A percentile compares a stretch with the other conserved stretches of the same genome.
Evolutionary conservation across 2,797 vertebrate species (phyloP).

Genomic region (Oreortyx pictus): DNA sequence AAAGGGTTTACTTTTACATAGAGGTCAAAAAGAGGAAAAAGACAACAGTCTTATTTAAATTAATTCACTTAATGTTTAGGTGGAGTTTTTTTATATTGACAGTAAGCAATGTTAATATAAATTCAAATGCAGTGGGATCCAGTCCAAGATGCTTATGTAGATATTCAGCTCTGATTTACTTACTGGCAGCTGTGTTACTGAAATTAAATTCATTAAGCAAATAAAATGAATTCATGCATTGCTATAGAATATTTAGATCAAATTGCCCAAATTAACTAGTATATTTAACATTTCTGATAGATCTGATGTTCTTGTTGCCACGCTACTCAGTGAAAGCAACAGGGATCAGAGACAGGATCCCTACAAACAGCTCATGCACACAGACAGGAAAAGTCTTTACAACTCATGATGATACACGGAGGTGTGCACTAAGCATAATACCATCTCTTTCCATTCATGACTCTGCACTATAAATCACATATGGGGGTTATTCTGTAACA

Average conservation of each 20-base stretch:
- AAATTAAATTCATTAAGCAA: not conserved
- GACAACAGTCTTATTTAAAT: not conserved
- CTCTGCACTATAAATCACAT: fast-evolving
- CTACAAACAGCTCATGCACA: not conserved
- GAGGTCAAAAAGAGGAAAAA: not conserved
- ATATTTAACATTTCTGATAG: not conserved
- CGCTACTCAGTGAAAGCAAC: not conserved
- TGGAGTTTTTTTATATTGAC: not conserved
- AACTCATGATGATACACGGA: fast-evolving
- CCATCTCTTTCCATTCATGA: not conserved
- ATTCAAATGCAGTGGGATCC: not conserved
- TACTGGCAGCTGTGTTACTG: not conserved
- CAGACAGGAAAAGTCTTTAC: not conserved
- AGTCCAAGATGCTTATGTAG: not conserved
- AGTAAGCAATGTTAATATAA: not conserved
- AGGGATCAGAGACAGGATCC: fast-evolving
- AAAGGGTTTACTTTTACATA: not conserved
- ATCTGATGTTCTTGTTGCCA: not conserved
- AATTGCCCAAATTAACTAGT: not conserved
- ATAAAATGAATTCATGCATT: not conserved
- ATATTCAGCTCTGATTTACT: not conserved
- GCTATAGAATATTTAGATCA: not conserved
- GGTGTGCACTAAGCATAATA: fast-evolving
- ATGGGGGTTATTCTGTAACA: not conserved
- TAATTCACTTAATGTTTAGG: not conserved